Evolutionary conservation across 1,140 invertebrate genomes (phyloP), one percentile per base, ranked within the genome.

Genomic region (Penaeus vannamei): DNA sequence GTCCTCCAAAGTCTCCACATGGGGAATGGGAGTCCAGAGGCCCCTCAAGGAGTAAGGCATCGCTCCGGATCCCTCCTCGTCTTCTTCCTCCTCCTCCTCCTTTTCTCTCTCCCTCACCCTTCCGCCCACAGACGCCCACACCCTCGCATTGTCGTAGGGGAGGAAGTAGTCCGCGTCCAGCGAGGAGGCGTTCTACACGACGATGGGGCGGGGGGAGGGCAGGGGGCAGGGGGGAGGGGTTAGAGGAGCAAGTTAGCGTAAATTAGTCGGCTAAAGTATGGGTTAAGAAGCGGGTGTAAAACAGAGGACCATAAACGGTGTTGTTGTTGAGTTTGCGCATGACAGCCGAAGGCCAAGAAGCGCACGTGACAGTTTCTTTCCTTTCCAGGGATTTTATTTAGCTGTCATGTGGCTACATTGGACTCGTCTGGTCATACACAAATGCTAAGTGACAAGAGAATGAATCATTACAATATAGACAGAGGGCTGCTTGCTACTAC

Each of bases 111-210:
- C n/a, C 17, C 32, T 72, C n/a, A 17, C 66, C 22, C 66, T 22
- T 22, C 22, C 66, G 66, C 19, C 66, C n/a, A 72, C 0, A 26
- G 66, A n/a, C 66, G 66, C 66, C 66, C 66, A 36, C 86, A 61
- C 60, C 36, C 80, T 83, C 80, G 32, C 46, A 32, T 84, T 88
- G 53, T 69, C 84, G 82, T 84, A 89, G 22, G 87, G 83, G 83
- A 85, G 87, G 87, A 89, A 79, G 87, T 80, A 85, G 29, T 88
- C 86, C 76, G 29, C 86, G 59, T 59, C 86, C 23, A 66, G 87
- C 26, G 87, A 85, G 87, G 87, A 85, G 80, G 29, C 60, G 80
- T 88, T 88, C 86, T 88, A 88, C 64, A 66, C 86, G 82, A 79
- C 66, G 36, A 69, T 59, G 82, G n/a, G 64, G 53, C 14, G n/a